phyloP scores from a whole-genome alignment of 2,113 vertebrate genomes.

The Chauna torquata region DNA sequence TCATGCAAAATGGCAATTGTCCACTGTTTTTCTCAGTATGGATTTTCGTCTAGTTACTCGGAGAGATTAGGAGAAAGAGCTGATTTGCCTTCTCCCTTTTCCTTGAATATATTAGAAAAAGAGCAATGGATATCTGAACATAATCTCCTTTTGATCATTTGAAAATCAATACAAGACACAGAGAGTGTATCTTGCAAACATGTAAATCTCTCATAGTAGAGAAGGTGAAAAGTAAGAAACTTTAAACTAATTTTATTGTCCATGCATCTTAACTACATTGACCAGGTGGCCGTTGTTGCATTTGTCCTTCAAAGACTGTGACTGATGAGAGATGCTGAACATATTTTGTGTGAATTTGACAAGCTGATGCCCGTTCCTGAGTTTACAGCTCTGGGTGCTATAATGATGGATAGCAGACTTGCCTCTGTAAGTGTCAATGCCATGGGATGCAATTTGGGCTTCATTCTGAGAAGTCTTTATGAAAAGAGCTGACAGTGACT shows the following conservation, averaged over 20 bases:
- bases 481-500: background rate
- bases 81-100: background rate
- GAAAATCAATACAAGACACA: background rate
- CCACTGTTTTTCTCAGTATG: constrained; percentile 14
- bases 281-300: background rate
- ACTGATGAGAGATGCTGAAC: background rate
- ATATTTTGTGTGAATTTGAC: constrained; percentile 47
- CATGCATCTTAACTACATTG: background rate
- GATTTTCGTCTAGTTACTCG: background rate
- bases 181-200: background rate
- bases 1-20: background rate
- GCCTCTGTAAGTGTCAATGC: background rate
- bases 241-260: background rate
- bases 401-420: constrained; percentile 35
- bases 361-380: constrained; percentile 12
- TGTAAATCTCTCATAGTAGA: background rate
- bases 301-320: constrained; percentile 28
- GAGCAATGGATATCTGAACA: background rate
- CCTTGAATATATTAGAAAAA: background rate
- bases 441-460: background rate
- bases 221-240: background rate
- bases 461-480: background rate
- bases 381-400: background rate
- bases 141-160: background rate
- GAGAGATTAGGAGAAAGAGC: background rate